phyloP scores from a whole-genome alignment of 2,797 vertebrate genomes.

The Lacerta bilineata region DNA sequence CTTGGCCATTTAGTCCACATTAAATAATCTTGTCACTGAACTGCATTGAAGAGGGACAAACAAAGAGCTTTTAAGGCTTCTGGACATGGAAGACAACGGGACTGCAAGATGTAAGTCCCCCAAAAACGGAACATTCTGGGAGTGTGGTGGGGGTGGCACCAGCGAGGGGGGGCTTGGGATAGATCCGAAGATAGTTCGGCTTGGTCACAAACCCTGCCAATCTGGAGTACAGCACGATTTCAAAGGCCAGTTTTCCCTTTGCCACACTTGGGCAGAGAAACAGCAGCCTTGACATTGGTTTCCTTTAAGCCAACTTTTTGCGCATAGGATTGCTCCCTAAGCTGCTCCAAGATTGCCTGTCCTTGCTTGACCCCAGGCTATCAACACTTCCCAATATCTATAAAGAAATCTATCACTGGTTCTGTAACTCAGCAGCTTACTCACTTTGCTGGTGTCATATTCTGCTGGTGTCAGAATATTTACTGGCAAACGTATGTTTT shows the following conservation, averaged over 20 bases:
- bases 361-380: too few relatives aligned
- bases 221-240: not conserved
- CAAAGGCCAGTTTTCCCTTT: not conserved
- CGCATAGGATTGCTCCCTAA: not conserved
- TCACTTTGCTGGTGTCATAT: not conserved
- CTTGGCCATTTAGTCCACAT: not conserved
- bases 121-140: too few relatives aligned
- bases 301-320: too few relatives aligned
- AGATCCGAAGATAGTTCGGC: too few relatives aligned
- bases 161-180: too few relatives aligned
- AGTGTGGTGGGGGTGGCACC: too few relatives aligned
- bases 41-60: not conserved
- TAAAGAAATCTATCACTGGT: not conserved
- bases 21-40: not conserved
- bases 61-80: constrained; percentile 2
- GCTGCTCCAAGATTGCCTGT: not conserved
- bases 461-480: not conserved
- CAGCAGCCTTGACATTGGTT: too few relatives aligned
- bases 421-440: not conserved
- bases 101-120: not conserved
- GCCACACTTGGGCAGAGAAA: not conserved
- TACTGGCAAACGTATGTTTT: not conserved
- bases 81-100: not conserved
- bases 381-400: not conserved
- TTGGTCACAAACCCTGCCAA: too few relatives aligned